Percentiles rank a stretch among this genome's conserved stretches.
Conservation (phyloP, 2,888 invertebrate species). For the Selenia dentaria region DNA sequence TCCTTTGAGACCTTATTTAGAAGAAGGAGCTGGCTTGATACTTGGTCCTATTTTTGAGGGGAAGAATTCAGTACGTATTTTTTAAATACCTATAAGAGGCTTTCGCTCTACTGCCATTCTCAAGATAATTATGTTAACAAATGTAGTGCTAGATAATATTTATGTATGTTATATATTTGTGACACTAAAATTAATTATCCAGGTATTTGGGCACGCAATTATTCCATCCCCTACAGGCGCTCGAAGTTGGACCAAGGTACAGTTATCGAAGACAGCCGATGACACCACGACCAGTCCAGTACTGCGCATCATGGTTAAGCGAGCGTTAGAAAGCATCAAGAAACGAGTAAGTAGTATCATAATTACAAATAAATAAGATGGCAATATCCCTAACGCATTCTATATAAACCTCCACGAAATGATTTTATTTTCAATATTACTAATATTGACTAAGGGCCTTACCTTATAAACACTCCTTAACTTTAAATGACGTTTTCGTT, state of each 20-base stretch:
- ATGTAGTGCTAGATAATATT: too few relatives aligned
- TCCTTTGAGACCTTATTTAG: constrained; percentile 13
- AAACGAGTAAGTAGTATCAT: constrained; percentile 30
- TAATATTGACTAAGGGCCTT: too few relatives aligned
- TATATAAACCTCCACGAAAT: too few relatives aligned
- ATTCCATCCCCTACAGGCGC: constrained; percentile 36
- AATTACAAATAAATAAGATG: too few relatives aligned
- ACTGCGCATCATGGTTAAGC: constrained; percentile 39
- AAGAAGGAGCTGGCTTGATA: constrained; percentile 12
- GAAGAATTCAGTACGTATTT: constrained; percentile 7
- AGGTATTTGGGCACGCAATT: constrained; percentile 29
- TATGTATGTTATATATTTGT: too few relatives aligned
- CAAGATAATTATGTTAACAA: too few relatives aligned
- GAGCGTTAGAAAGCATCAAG: constrained; percentile 31
- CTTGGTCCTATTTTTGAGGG: constrained; percentile 12
- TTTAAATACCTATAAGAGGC: too few relatives aligned
- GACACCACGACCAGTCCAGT: constrained; percentile 43
- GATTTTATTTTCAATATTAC: too few relatives aligned
- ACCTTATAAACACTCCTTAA: too few relatives aligned
- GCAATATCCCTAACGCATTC: too few relatives aligned
- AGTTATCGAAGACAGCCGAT: constrained; percentile 43
- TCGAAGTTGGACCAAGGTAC: constrained; percentile 44
- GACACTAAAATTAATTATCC: not conserved
- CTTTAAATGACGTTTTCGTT: too few relatives aligned
- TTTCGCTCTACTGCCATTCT: too few relatives aligned